Evolutionary conservation across 2,888 invertebrate genomes (phyloP).

Genomic region (Pseudococcus jackbeardsleyi): DNA sequence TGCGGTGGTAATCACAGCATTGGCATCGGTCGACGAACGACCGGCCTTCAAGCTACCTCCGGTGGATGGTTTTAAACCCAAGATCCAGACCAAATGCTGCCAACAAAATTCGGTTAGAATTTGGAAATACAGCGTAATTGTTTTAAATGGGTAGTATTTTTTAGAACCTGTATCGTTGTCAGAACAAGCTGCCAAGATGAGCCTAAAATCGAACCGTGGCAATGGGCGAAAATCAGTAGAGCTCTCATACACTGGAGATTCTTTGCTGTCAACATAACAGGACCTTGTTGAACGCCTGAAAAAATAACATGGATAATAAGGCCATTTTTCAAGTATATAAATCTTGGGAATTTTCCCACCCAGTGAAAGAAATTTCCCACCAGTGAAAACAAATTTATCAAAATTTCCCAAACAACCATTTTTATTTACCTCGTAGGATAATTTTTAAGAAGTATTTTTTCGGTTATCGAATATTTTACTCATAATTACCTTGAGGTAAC

Average conservation of each 20-base stretch:
- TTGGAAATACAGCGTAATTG: no score
- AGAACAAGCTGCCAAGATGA: conserved; percentile 96
- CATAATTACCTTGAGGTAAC: conserved; percentile 76
- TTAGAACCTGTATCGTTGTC: conserved; percentile 86
- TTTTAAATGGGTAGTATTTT: neutral
- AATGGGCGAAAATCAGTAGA: conserved; percentile 87
- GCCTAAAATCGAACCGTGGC: conserved; percentile 91
- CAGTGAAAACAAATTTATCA: no score
- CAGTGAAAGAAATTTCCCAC: no score
- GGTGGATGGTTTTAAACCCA: conserved; percentile 94
- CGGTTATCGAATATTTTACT: conserved; percentile 22
- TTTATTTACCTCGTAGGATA: no score
- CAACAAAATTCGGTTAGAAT: no score
- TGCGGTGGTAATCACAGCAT: conserved; percentile 92
- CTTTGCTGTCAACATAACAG: conserved; percentile 96
- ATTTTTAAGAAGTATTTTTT: no score
- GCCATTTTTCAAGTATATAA: no score
- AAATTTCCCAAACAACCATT: no score
- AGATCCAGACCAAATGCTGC: conserved; percentile 86
- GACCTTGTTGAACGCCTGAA: conserved; percentile 83
- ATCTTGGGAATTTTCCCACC: no score
- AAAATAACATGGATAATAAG: conserved; percentile 41
- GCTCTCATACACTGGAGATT: conserved; percentile 98
- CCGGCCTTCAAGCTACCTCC: conserved; percentile 93
- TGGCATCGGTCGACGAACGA: conserved; percentile 82